Percentiles rank a stretch among this genome's conserved stretches.
Conservation (phyloP, 2,888 invertebrate species). For the Hyppa rectilinea region DNA sequence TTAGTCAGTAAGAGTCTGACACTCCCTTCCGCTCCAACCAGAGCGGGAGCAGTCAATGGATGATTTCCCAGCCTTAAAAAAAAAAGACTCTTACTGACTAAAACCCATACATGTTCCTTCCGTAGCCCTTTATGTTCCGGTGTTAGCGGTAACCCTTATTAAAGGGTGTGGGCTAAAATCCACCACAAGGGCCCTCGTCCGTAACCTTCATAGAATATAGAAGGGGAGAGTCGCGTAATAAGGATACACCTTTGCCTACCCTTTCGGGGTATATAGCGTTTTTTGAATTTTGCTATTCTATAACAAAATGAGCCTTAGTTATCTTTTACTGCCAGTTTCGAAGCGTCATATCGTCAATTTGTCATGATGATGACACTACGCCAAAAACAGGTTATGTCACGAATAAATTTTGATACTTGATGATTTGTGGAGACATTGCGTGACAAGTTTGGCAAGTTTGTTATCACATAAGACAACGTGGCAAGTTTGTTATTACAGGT, state of each 20-base stretch:
- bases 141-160: too few species aligned
- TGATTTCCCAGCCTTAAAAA: too few species aligned
- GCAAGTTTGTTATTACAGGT: too few species aligned
- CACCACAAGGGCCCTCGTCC: not conserved
- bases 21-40: too few species aligned
- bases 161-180: not conserved
- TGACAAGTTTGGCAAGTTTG: too few species aligned
- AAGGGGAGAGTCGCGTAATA: not conserved
- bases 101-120: too few species aligned
- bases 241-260: not conserved
- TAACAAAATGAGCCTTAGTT: not conserved
- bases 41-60: too few species aligned
- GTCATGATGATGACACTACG: too few species aligned
- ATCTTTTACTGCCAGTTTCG: not conserved
- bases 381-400: not conserved
- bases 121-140: too few species aligned
- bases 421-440: not conserved
- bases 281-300: not conserved
- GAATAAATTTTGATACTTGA: not conserved
- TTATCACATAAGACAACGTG: too few species aligned
- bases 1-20: too few species aligned
- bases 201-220: not conserved
- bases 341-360: not conserved
- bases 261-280: not conserved
- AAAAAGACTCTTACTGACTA: too few species aligned